A percentile compares a stretch with the other conserved stretches of the same genome.
Conservation (phyloP, 1,140 invertebrate species). For the Araneus ventricosus region DNA sequence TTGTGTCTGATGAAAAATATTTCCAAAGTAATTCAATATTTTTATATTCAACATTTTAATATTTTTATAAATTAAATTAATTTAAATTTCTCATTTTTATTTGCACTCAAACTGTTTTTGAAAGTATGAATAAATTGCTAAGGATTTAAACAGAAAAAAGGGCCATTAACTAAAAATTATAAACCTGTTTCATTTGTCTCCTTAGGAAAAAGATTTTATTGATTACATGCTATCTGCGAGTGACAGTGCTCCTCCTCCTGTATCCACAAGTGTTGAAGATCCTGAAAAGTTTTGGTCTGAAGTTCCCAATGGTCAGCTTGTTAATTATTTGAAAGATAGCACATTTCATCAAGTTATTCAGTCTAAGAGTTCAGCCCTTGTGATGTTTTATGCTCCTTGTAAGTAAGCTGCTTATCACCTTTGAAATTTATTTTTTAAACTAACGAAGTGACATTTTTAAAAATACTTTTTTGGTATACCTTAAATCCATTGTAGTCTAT, state of each 20-base stretch:
- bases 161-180: too few relatives aligned
- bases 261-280: constrained; percentile 76
- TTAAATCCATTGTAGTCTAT: too few relatives aligned
- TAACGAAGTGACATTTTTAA: neutral
- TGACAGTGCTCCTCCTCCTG: constrained; percentile 78
- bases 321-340: constrained; percentile 82
- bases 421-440: neutral
- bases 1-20: too few relatives aligned
- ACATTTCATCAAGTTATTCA: constrained; percentile 82
- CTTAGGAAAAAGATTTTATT: constrained; percentile 85
- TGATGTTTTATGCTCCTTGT: constrained; percentile 86
- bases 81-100: too few relatives aligned
- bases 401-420: constrained; percentile 77
- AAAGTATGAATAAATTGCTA: neutral
- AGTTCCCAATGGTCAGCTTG: constrained; percentile 80
- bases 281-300: constrained; percentile 81
- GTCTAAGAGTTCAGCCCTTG: constrained; percentile 81
- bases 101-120: neutral
- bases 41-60: too few relatives aligned
- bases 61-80: too few relatives aligned
- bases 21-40: too few relatives aligned
- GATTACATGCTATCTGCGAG: constrained; percentile 85
- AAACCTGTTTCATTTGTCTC: constrained; percentile 43
- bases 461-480: too few relatives aligned
- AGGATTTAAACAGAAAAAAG: too few relatives aligned